phyloP scores from a whole-genome alignment of 2,113 vertebrate genomes.

The Petromus typicus region DNA sequence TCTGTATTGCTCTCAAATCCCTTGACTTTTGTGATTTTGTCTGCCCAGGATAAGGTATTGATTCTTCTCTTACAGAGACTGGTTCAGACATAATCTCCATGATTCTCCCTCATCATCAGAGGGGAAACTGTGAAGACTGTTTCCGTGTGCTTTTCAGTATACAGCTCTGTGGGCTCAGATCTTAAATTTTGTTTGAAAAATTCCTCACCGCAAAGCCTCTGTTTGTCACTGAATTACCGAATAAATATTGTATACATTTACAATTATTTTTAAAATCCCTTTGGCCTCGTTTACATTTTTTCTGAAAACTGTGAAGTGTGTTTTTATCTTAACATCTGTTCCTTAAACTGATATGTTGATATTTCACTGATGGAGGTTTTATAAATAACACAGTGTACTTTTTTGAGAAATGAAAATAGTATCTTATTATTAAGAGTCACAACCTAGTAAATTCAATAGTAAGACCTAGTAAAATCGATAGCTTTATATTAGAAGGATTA shows the following conservation, averaged over 20 bases:
- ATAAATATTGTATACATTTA: slow-evolving; percentile 10
- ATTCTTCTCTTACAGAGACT: not conserved
- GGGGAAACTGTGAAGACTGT: not conserved
- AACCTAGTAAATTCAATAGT: not conserved
- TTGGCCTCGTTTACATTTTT: not conserved
- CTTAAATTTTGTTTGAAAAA: not conserved
- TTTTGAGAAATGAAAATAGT: slow-evolving; percentile 19
- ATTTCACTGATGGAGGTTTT: not conserved
- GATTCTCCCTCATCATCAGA: not conserved
- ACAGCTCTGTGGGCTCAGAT: not conserved
- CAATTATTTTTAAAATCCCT: not conserved
- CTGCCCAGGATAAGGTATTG: not conserved
- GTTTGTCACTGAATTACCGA: not conserved
- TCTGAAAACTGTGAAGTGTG: not conserved
- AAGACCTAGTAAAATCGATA: not conserved
- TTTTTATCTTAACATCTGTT: slow-evolving; percentile 14
- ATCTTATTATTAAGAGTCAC: not conserved
- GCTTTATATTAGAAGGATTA: not conserved
- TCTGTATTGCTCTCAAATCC: not conserved
- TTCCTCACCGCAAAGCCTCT: not conserved
- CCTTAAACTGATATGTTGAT: slow-evolving; percentile 8
- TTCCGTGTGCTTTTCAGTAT: not conserved
- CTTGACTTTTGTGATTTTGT: not conserved
- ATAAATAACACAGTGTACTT: not conserved
- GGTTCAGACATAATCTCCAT: not conserved